Evolutionary conservation across 2,113 vertebrate genomes (phyloP), one percentile per base, ranked within the genome.

Genomic region (Rissa tridactyla): DNA sequence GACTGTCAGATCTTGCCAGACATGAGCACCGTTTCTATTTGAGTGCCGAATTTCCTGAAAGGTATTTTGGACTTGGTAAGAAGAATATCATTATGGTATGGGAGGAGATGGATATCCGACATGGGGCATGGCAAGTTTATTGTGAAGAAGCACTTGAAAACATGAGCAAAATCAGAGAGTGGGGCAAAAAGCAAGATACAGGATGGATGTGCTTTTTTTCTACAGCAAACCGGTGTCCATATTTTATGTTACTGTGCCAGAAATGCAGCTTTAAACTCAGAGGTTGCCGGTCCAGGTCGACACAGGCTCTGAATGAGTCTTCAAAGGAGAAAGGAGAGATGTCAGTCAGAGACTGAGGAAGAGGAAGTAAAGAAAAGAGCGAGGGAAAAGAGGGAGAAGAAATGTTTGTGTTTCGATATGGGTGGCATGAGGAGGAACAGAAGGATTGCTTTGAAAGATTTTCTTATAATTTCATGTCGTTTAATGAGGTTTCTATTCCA

Each of bases 21-120:
- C 94, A 61, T 86, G 2, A 29, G 76, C 82, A 95, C 62, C 6
- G 0, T 78, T 82, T 82, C 88, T 77, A 30, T 68, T 54, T 29
- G 78, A 88, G 86, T 94, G 92, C 92, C 86, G 57, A 60, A 95
- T 86, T 97, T 97, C 95, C 94, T 93, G 96, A 97, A 97, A 97
- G 91, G 87, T 95, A 97, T 92, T 97, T 96, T 96, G 92, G 94
- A 96, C 93, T 94, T 95, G 71, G 5, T 54, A 89, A 91, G 87
- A 96, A 96, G 38, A 91, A 8, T 57, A 94, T 82, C 16, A 18
- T 91, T 38, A 95, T 96, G 97, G 87, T 30, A 96, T 91, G 96
- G 58, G 70, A 88, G 62, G 75, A 76, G 78, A 92, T 92, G 96
- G 77, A 4, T 10, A 70, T 89, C 75, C 87, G 95, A 86, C 65